Conservation (phyloP, 2,888 invertebrate species). For the Drosophila mayaguana region DNA sequence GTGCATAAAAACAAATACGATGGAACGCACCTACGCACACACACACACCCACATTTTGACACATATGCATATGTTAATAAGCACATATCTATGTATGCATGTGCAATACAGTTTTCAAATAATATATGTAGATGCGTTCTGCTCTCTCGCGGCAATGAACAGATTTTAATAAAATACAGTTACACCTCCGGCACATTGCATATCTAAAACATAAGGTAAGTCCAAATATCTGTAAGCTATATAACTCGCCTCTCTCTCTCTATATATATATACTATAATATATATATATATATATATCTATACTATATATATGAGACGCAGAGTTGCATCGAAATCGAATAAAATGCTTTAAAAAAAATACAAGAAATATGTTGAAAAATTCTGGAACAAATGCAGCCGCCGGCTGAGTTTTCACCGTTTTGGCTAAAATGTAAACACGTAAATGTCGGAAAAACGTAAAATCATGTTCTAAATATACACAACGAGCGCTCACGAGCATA, state of each 20-base stretch:
- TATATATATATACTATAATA: conserved; percentile 6
- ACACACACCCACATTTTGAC: neutral
- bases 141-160: conserved; percentile 6
- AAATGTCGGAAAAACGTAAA: conserved; percentile 67
- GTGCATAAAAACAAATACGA: conserved; percentile 23
- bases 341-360: conserved; percentile 5
- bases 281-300: conserved; percentile 11
- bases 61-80: conserved; percentile 12
- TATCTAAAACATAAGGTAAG: conserved; percentile 12
- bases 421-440: conserved; percentile 71
- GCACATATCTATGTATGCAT: conserved; percentile 14
- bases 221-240: conserved; percentile 6
- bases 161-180: conserved; percentile 31
- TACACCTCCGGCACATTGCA: conserved; percentile 9
- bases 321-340: conserved; percentile 36
- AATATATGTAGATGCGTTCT: conserved; percentile 21
- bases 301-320: conserved; percentile 8
- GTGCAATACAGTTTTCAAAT: conserved; percentile 6
- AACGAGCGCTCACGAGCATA: conserved; percentile 35
- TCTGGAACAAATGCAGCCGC: conserved; percentile 78
- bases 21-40: neutral
- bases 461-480: conserved; percentile 78
- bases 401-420: conserved; percentile 63
- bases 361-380: conserved; percentile 40
- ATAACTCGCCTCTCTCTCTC: too few species aligned